Percentiles rank a stretch among this genome's conserved stretches.
Evolutionary conservation across 1,140 invertebrate species (phyloP).

Genomic region (Acromyrmex echinatior): DNA sequence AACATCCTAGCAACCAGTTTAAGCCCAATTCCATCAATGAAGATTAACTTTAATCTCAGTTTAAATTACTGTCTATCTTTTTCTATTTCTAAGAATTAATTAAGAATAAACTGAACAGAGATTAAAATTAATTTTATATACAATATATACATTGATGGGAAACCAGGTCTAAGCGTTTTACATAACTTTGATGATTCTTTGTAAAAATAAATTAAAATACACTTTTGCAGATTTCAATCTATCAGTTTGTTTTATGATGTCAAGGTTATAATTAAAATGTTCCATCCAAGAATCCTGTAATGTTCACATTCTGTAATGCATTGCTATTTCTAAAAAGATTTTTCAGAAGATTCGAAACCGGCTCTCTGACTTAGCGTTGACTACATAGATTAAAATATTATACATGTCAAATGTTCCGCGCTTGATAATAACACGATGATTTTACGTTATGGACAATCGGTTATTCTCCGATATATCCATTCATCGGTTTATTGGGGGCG

Average conservation of each 20-base stretch:
- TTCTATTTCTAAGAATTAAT: no score
- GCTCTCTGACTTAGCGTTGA: conserved; percentile 16
- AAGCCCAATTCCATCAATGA: no score
- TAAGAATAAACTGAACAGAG: no score
- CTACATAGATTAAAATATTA: conserved; percentile 30
- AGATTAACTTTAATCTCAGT: no score
- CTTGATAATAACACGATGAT: conserved; percentile 29
- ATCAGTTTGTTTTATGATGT: not conserved
- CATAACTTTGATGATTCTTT: no score
- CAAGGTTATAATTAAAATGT: not conserved
- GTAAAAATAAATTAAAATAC: not conserved
- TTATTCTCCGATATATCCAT: conserved; percentile 12
- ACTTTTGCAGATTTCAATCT: not conserved
- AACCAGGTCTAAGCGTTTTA: no score
- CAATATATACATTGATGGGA: no score
- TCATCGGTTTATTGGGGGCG: conserved; percentile 34
- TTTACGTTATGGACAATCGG: conserved; percentile 33
- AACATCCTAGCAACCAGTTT: no score
- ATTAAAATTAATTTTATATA: no score
- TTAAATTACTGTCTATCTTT: no score
- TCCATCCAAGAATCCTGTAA: not conserved
- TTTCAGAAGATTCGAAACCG: not conserved
- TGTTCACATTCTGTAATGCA: not conserved
- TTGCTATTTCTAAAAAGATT: not conserved
- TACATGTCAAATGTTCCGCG: not conserved